phyloP scores from a whole-genome alignment of 2,113 vertebrate species.

The Rissa tridactyla region DNA sequence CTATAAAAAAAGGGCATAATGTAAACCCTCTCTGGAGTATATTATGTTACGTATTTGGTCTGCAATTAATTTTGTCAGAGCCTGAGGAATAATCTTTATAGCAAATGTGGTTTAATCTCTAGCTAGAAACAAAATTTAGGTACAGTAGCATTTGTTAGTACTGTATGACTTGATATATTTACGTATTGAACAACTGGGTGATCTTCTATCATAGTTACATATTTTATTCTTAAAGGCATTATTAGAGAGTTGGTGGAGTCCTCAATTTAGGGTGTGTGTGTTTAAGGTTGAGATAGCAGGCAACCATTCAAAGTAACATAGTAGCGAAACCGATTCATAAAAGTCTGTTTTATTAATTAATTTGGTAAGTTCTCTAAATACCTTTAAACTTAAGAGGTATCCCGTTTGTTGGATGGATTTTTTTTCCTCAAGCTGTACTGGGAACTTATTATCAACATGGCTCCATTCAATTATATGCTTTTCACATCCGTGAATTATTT shows the following conservation, averaged over 20 bases:
- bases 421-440: not conserved
- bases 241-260: not conserved
- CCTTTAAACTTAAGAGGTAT: not conserved
- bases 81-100: not conserved
- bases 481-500: not conserved
- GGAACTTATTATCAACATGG: not conserved
- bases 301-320: not conserved
- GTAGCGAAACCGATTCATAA: not conserved
- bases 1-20: fast-evolving
- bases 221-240: not conserved
- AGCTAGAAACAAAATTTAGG: not conserved
- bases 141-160: not conserved
- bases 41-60: fast-evolving
- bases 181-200: fast-evolving
- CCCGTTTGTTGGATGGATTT: not conserved
- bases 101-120: not conserved
- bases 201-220: fast-evolving
- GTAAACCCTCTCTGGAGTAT: not conserved
- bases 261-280: fast-evolving
- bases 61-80: not conserved
- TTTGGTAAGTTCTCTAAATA: not conserved
- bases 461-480: not conserved
- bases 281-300: not conserved
- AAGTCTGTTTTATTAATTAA: not conserved
- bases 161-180: fast-evolving